Conservation (phyloP, 1,140 invertebrate genomes). For the Stegodyphus dumicola region DNA sequence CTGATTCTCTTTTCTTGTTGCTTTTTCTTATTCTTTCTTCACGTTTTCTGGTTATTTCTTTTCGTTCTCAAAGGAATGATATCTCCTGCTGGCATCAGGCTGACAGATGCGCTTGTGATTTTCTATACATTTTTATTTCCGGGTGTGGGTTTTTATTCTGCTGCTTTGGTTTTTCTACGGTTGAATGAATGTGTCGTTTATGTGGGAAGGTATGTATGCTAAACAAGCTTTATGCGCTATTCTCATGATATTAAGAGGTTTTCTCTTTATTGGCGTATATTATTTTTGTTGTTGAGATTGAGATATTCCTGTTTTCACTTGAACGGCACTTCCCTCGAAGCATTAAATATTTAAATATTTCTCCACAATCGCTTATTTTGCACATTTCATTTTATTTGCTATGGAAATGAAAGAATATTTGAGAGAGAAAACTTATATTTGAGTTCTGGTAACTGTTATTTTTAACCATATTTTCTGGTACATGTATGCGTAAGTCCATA, state of each 20-base stretch:
- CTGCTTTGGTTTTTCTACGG: neutral
- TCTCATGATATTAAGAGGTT: neutral
- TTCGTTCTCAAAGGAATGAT: slow-evolving; percentile 24
- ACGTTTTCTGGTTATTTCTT: slow-evolving; percentile 19
- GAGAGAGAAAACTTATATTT: too few relatives aligned
- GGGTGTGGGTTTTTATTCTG: neutral
- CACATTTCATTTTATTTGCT: too few relatives aligned
- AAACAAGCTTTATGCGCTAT: too few relatives aligned
- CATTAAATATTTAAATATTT: too few relatives aligned
- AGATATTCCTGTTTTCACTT: too few relatives aligned
- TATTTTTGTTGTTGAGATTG: neutral
- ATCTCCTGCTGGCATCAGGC: slow-evolving; percentile 9
- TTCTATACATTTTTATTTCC: slow-evolving; percentile 3
- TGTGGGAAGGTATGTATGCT: too few relatives aligned
- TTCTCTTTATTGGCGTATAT: neutral
- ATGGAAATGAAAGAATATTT: too few relatives aligned
- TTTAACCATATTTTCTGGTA: too few relatives aligned
- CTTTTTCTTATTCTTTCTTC: slow-evolving; percentile 13
- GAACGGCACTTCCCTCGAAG: too few relatives aligned
- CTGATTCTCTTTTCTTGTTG: neutral
- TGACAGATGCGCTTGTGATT: slow-evolving; percentile 22
- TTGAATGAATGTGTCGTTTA: neutral
- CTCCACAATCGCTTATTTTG: too few relatives aligned
- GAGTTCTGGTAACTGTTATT: too few relatives aligned
- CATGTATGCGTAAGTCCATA: too few relatives aligned